These are phyloP conservation scores for Drosophila arizonae DNA, from an alignment of 1,140 invertebrate species.

Conservation along the genomic window DNA sequence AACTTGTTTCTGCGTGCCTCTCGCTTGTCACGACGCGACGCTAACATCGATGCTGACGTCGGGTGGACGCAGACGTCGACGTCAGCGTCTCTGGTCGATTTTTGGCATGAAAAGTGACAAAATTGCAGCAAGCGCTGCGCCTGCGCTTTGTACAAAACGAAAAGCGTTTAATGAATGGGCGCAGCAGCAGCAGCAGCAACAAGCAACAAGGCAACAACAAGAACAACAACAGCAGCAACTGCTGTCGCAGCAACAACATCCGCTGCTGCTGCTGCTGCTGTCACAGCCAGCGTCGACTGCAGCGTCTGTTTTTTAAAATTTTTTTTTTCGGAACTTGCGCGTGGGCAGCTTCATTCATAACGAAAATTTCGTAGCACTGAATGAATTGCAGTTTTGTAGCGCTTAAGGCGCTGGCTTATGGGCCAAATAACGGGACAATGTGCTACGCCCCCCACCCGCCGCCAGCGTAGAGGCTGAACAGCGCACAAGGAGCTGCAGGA, in stretches of 20 bases:
- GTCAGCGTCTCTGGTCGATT: slow-evolving; percentile 51
- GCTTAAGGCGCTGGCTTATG: slow-evolving; percentile 32
- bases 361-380: slow-evolving; percentile 60
- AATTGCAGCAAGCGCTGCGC: slow-evolving; percentile 33
- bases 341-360: slow-evolving; percentile 78
- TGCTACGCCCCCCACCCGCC: slow-evolving; percentile 19
- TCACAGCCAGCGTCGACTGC: slow-evolving; percentile 33
- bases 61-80: not conserved
- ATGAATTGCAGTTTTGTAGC: slow-evolving; percentile 74
- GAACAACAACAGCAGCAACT: not conserved
- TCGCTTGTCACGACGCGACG: slow-evolving; percentile 57
- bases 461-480: slow-evolving; percentile 17
- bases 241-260: slow-evolving; percentile 30
- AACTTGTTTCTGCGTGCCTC: slow-evolving; percentile 31
- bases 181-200: slow-evolving; percentile 34
- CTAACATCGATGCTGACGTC: not conserved
- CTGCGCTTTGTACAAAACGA: slow-evolving; percentile 15
- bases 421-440: slow-evolving; percentile 67
- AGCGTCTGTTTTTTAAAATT: slow-evolving; percentile 7
- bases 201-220: not conserved
- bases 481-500: slow-evolving; percentile 25
- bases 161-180: slow-evolving; percentile 47
- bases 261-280: slow-evolving; percentile 7
- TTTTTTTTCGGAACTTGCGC: slow-evolving; percentile 48
- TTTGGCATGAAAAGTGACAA: slow-evolving; percentile 53